Base-by-base conservation (phyloP, 2,888 invertebrate species). In the Strigamia transsilvanica region DNA sequence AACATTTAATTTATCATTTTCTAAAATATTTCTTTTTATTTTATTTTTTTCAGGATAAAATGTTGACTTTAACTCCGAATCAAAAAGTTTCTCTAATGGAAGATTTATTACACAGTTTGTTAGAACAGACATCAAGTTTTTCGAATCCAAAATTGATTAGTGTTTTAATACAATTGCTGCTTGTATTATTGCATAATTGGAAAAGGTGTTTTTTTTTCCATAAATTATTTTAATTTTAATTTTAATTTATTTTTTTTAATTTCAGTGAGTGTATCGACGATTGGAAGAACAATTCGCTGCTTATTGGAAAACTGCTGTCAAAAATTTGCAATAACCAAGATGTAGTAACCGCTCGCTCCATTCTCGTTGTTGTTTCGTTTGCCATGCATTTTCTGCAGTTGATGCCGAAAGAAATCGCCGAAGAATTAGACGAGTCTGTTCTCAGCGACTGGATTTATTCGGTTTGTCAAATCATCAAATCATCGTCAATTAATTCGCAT, bases 231-330 rank as follows among this genome's bases (percentile, higher is more conserved):
- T 32, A 4, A 80, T n/a, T n/a, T n/a, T n/a, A 21, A 15, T 41
- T 32, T 41, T 13, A 41, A 18, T 66, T 46, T 15, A 3, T 9
- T 46, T 15, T 46, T 15, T 79, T 79, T 12, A 27, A 79, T 73
- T 77, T 56, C 42, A 82, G 82, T 41, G 82, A 82, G 2, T 82
- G 77, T 41, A 77, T 82, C n/a, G 21, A 41, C 7, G 46, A 77
- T 21, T 82, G 73, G 73, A 77, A 56, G 18, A 82, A 6, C n/a
- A 41, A 78, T 38, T 12, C 46, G 23, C 4, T 41, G 15, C 10
- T 21, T 42, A 38, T 82, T 13, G 73, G 77, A 9, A 15, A 78
- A 3, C 18, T 82, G 13, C 34, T 82, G 42, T 34, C 32, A 13
- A 23, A 34, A 21, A n/a, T 77, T 4, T 42, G 41, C 13, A 23